Evolutionary conservation across 2,113 vertebrate genomes (phyloP), one percentile per base, ranked within the genome.

Genomic region (Eudyptes chrysolophus): DNA sequence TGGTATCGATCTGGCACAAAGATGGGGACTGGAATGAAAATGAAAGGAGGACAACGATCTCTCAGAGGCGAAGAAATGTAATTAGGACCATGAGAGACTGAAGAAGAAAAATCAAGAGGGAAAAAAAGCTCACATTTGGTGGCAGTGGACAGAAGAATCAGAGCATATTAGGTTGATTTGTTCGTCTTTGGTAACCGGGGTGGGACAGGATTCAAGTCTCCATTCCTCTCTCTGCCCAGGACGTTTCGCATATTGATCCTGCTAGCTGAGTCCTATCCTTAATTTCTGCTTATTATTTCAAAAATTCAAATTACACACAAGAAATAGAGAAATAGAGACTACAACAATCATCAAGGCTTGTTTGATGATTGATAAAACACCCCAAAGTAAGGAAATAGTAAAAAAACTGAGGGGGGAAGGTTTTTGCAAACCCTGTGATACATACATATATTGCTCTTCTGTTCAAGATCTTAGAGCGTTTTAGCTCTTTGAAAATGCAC

Each of bases 401-500:
- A 46, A 42, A 42, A 74, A 92, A 52, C 20, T 13, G 38, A 87
- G 40, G 40, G 68, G 54, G 10, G 24, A 65, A 69, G 29, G 20
- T 5, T 79, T 91, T 71, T 84, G 29, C 72, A 84, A 62, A 48
- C 13, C 11, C 38, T 89, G 42, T 55, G 29, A 48, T 60, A 57
- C 20, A 64, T 44, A 48, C 58, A 54, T 27, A 36, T n/a, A 22
- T 52, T 20, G 10, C n/a, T 89, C 10, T 92, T 87, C 84, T 78
- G 32, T 71, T 94, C 81, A 44, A 78, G 65, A 60, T 84, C 81
- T 76, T 76, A 7, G 52, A 86, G 42, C 40, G 36, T 62, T 81
- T 58, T 54, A 70, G 68, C 71, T 94, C 95, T 97, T 80, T 52
- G 87, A 69, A 95, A 90, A 90, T 72, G 55, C 49, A 65, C 93